Conservation (phyloP, 2,888 invertebrate species). For the Drosophila helvetica region DNA sequence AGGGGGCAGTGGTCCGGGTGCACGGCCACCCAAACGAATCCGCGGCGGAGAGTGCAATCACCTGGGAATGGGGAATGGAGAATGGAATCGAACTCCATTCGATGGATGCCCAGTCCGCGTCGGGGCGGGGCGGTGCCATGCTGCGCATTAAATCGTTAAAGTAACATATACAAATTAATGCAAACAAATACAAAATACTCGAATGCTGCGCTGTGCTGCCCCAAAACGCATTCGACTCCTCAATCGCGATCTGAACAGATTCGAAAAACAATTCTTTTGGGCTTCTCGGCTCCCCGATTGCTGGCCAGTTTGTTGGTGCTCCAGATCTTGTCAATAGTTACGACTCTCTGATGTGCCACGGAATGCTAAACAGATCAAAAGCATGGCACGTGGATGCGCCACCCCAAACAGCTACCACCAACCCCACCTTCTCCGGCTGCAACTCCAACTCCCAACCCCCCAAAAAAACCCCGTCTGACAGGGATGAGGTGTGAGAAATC, state of each 20-base stretch:
- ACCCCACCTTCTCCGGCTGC: conserved; percentile 5
- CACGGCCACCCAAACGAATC: conserved; percentile 43
- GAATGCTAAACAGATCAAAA: conserved; percentile 78
- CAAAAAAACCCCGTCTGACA: conserved; percentile 27
- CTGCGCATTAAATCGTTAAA: conserved; percentile 70
- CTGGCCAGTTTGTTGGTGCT: conserved; percentile 20
- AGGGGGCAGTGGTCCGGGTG: conserved; percentile 3
- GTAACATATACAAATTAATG: conserved; percentile 77
- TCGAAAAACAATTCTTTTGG: conserved; percentile 13
- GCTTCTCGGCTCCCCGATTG: not conserved
- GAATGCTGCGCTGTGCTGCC: conserved; percentile 37
- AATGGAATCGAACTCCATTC: conserved; percentile 42
- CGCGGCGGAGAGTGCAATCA: conserved; percentile 58
- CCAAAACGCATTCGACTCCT: conserved; percentile 21
- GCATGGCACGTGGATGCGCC: conserved; percentile 51
- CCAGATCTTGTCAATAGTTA: conserved; percentile 74
- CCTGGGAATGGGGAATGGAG: conserved; percentile 49
- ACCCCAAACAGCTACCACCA: conserved; percentile 4
- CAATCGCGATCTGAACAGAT: not conserved
- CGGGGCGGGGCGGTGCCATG: conserved; percentile 30
- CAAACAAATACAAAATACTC: conserved; percentile 66
- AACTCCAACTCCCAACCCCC: not conserved
- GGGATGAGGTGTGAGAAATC: conserved; percentile 71
- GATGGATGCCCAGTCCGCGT: conserved; percentile 34
- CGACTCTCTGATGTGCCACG: conserved; percentile 75